Conservation (phyloP, 2,113 vertebrate genomes). For the Percopsis transmontana region DNA sequence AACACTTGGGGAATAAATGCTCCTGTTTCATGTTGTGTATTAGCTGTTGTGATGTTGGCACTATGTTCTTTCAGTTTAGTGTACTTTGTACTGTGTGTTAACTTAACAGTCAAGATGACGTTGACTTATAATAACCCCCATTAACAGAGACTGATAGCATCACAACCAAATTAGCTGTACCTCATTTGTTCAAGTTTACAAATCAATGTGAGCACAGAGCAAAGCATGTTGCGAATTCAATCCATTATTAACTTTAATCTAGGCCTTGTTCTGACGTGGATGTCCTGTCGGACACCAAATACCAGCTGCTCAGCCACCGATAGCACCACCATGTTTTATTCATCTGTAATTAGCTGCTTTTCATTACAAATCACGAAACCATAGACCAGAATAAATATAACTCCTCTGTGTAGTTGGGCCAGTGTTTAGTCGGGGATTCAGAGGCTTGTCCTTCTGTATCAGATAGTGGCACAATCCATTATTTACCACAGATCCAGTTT, state of each 20-base stretch:
- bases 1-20: background rate
- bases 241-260: constrained; percentile 69
- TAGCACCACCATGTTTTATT: constrained; percentile 81
- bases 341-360: constrained; percentile 81
- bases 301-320: constrained; percentile 70
- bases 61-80: too few species aligned
- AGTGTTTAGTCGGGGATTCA: constrained; percentile 58
- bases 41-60: too few species aligned
- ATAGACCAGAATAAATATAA: constrained; percentile 73
- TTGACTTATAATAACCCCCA: too few species aligned
- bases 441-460: constrained; percentile 62
- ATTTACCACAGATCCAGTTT: constrained; percentile 75
- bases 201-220: background rate
- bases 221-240: constrained; percentile 24
- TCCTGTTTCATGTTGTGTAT: background rate
- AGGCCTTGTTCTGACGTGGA: constrained; percentile 49
- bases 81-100: too few species aligned
- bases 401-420: constrained; percentile 56
- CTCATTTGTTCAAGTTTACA: constrained; percentile 3
- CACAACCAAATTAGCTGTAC: constrained; percentile 3
- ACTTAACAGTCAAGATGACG: too few species aligned
- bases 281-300: constrained; percentile 72
- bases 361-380: constrained; percentile 61
- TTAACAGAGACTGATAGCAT: background rate
- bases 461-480: constrained; percentile 68